Conservation (phyloP, 2,797 vertebrate genomes). For the Mormyrus proboscirostris region DNA sequence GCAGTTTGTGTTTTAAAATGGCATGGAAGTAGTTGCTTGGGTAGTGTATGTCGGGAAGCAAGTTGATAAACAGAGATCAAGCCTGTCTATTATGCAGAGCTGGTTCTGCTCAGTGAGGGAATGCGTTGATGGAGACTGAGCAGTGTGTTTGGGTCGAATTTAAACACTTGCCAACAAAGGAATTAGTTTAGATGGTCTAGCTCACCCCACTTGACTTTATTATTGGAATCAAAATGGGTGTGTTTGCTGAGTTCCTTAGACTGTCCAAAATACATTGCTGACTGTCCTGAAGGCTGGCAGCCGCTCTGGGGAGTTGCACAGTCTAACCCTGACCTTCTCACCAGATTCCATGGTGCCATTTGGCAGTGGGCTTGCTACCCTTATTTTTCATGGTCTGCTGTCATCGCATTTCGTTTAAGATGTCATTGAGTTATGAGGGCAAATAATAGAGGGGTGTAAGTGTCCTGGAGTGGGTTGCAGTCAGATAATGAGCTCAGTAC, state of each 20-base stretch:
- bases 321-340: background rate
- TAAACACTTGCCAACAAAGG: constrained; percentile 8
- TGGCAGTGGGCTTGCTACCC: background rate
- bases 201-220: background rate
- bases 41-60: background rate
- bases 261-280: background rate
- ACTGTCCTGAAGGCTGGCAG: background rate
- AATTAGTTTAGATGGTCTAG: constrained; percentile 3
- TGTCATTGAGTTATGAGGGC: background rate
- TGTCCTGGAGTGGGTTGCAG: background rate
- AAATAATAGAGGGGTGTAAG: background rate
- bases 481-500: background rate
- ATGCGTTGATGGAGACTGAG: background rate
- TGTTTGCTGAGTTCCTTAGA: background rate
- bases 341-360: background rate
- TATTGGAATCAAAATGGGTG: background rate
- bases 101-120: background rate
- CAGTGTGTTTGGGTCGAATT: background rate
- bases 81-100: background rate
- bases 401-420: background rate
- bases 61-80: background rate
- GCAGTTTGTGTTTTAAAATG: background rate
- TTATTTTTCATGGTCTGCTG: background rate
- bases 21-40: background rate
- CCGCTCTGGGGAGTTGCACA: background rate